phyloP scores from a whole-genome alignment of 1,140 invertebrate species.

The Brachionus rotundiformis region DNA sequence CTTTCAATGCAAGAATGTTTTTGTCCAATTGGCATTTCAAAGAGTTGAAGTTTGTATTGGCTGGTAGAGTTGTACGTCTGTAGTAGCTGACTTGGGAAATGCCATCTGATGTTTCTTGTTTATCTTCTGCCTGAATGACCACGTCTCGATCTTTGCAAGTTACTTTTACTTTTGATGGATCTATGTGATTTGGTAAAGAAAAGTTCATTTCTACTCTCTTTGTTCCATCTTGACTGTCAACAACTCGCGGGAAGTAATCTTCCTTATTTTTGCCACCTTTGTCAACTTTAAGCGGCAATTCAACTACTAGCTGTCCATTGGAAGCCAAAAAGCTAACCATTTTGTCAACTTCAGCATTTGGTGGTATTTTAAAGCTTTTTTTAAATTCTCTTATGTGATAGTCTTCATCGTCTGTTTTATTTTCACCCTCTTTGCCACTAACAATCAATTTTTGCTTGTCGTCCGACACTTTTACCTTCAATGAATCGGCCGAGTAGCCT shows the following conservation, averaged over 20 bases:
- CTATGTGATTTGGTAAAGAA: slow-evolving; percentile 10
- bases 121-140: neutral
- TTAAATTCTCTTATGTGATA: slow-evolving; percentile 30
- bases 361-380: slow-evolving; percentile 22
- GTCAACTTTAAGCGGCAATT: slow-evolving; percentile 34
- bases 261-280: neutral
- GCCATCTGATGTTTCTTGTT: slow-evolving; percentile 17
- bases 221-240: neutral
- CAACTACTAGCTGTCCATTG: neutral
- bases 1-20: neutral
- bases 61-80: slow-evolving; percentile 1
- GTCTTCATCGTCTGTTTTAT: neutral
- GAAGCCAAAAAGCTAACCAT: slow-evolving; percentile 38
- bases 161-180: slow-evolving; percentile 20
- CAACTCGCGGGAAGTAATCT: slow-evolving; percentile 1
- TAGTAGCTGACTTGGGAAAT: slow-evolving; percentile 14
- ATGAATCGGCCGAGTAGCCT: neutral
- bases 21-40: slow-evolving; percentile 6
- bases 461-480: neutral
- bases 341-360: slow-evolving; percentile 20
- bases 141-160: slow-evolving; percentile 14
- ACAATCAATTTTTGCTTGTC: slow-evolving; percentile 24
- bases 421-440: slow-evolving; percentile 22
- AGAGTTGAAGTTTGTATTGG: slow-evolving; percentile 13
- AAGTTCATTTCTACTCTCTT: slow-evolving; percentile 25